phyloP scores from a whole-genome alignment of 2,797 vertebrate species.

The Cetoscarus ocellatus region DNA sequence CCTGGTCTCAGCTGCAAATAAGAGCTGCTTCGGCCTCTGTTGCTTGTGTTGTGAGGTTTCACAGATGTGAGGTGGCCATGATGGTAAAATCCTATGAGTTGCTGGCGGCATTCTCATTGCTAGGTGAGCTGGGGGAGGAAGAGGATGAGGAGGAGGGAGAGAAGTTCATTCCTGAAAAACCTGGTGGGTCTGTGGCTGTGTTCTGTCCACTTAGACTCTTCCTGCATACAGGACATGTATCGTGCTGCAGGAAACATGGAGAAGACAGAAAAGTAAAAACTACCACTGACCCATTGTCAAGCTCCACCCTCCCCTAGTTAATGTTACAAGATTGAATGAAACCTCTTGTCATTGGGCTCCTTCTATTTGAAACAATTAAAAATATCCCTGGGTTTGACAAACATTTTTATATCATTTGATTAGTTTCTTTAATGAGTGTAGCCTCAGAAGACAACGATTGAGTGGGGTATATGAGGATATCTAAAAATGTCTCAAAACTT shows the following conservation, averaged over 20 bases:
- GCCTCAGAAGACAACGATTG: no score
- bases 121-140: conserved; percentile 93
- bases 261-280: neutral
- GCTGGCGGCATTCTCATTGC: conserved; percentile 92
- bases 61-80: conserved; percentile 24
- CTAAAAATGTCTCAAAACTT: no score
- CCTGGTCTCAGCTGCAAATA: conserved; percentile 39
- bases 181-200: conserved; percentile 96
- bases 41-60: conserved; percentile 34
- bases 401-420: no score
- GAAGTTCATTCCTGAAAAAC: conserved; percentile 94
- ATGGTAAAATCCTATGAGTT: conserved; percentile 88
- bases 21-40: conserved; percentile 26
- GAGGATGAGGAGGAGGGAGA: conserved; percentile 94
- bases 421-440: no score
- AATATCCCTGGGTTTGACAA: no score
- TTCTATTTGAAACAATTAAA: no score
- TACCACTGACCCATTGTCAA: no score
- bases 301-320: no score
- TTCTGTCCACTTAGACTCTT: conserved; percentile 98
- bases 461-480: no score
- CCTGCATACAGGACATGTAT: conserved; percentile 98
- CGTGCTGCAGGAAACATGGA: conserved; percentile 85
- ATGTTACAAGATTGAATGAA: no score
- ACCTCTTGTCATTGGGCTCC: no score